Evolutionary conservation across 1,140 invertebrate species (phyloP).

Genomic region (Globodera rostochiensis): DNA sequence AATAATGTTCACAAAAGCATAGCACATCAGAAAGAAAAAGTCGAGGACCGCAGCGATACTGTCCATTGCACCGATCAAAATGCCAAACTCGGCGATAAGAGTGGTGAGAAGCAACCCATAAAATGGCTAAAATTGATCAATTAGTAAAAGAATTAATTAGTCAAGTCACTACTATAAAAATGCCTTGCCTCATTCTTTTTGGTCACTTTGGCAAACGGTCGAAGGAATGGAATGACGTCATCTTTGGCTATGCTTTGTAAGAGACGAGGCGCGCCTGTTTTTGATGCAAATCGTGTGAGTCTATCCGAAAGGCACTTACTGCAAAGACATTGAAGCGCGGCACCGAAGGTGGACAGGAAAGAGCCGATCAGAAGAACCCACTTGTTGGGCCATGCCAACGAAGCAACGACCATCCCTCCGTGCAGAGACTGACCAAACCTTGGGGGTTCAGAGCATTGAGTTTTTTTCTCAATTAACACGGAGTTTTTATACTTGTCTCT

Average conservation of each 20-base stretch:
- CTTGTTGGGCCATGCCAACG: conserved; percentile 72
- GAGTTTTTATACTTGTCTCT: conserved; percentile 55
- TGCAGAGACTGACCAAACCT: conserved; percentile 55
- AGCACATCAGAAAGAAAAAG: conserved; percentile 97
- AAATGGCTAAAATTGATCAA: conserved; percentile 70
- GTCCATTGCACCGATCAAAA: conserved; percentile 64
- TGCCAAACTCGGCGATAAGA: conserved; percentile 73
- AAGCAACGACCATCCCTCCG: conserved; percentile 65
- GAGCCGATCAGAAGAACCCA: conserved; percentile 97
- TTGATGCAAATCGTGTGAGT: neutral
- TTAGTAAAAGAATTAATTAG: neutral
- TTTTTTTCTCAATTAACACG: neutral
- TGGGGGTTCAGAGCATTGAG: neutral
- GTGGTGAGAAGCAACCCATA: conserved; percentile 87
- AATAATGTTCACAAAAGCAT: conserved; percentile 97
- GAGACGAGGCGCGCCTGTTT: conserved; percentile 71
- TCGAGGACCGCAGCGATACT: conserved; percentile 63
- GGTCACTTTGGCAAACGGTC: conserved; percentile 87
- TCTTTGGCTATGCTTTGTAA: conserved; percentile 64
- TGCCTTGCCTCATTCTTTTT: conserved; percentile 77
- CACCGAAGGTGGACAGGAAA: conserved; percentile 93
- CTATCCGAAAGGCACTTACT: conserved; percentile 27
- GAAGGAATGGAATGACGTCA: conserved; percentile 89
- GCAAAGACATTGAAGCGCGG: conserved; percentile 87
- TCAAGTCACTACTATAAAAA: neutral